These are phyloP conservation scores for Rhopalosiphum padi DNA, from an alignment of 1,140 invertebrate genomes.

Conservation along the genomic window DNA sequence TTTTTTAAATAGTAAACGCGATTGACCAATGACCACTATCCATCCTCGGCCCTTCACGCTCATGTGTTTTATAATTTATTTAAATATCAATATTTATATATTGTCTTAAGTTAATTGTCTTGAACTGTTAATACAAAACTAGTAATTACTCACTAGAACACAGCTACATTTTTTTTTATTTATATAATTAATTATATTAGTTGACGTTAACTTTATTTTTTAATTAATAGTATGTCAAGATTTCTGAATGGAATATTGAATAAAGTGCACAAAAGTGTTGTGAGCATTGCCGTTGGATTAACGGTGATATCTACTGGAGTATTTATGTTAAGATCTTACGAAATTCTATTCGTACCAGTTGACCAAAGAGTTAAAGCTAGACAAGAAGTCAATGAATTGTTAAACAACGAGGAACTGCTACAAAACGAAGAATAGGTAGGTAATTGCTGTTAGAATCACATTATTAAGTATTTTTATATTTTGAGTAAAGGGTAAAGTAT, in stretches of 20 bases:
- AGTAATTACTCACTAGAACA: not conserved
- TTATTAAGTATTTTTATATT: not conserved
- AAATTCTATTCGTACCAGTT: conserved; percentile 45
- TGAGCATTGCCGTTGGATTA: conserved; percentile 22
- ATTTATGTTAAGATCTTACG: conserved; percentile 31
- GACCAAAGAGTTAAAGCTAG: conserved; percentile 20
- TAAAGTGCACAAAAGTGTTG: conserved; percentile 43
- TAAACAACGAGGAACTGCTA: conserved; percentile 29
- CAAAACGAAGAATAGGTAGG: conserved; percentile 38
- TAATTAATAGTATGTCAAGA: conserved; percentile 36
- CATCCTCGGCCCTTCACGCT: not conserved
- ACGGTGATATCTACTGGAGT: conserved; percentile 34
- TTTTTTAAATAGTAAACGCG: too few species aligned
- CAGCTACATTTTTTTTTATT: not conserved
- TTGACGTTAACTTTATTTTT: not conserved
- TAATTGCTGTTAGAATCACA: not conserved
- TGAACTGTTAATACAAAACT: not conserved
- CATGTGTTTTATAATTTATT: not conserved
- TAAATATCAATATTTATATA: too few species aligned
- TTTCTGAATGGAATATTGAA: conserved; percentile 34
- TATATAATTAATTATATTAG: not conserved
- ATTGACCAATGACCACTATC: too few species aligned
- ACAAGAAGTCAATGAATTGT: conserved; percentile 34
- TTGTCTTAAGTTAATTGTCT: not conserved
- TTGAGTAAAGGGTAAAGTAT: not conserved